Conservation (phyloP, 1,140 invertebrate species). For the Monomorium pharaonis region DNA sequence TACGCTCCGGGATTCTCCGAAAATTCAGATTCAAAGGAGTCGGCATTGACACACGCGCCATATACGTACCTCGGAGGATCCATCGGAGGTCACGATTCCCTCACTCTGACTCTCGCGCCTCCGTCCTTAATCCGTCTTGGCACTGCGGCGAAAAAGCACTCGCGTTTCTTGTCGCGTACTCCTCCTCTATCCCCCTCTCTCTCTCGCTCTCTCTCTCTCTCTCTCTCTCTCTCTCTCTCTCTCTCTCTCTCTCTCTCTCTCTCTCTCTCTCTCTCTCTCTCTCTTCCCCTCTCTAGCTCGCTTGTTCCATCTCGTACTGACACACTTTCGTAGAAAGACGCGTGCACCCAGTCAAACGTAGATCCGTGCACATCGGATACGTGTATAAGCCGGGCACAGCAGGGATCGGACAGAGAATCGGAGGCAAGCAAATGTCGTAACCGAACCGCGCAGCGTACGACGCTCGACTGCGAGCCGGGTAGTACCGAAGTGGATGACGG, state of each 20-base stretch:
- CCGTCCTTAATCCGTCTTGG: slow-evolving; percentile 70
- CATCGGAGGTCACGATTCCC: background rate
- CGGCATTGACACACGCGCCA: background rate
- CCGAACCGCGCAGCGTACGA: slow-evolving; percentile 76
- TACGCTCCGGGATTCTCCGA: background rate
- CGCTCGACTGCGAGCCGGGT: slow-evolving; percentile 81
- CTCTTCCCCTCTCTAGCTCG: background rate
- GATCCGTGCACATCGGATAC: slow-evolving; percentile 28
- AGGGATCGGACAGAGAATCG: no score
- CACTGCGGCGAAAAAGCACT: slow-evolving; percentile 64
- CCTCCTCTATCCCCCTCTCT: slow-evolving; percentile 32
- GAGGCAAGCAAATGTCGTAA: slow-evolving; percentile 56
- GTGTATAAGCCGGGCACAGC: no score
- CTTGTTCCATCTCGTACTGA: slow-evolving; percentile 16
- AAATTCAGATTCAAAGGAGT: background rate
- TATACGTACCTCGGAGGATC: slow-evolving; percentile 16
- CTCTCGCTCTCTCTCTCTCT: no score
- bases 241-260: background rate
- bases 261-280: background rate
- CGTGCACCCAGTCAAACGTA: slow-evolving; percentile 62
- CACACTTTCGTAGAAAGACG: slow-evolving; percentile 51
- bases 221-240: background rate
- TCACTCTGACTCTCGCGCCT: background rate
- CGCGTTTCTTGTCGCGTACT: slow-evolving; percentile 61
- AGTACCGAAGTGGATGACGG: slow-evolving; percentile 79